phyloP scores from a whole-genome alignment of 2,113 vertebrate genomes.

The Salvelinus fontinalis region DNA sequence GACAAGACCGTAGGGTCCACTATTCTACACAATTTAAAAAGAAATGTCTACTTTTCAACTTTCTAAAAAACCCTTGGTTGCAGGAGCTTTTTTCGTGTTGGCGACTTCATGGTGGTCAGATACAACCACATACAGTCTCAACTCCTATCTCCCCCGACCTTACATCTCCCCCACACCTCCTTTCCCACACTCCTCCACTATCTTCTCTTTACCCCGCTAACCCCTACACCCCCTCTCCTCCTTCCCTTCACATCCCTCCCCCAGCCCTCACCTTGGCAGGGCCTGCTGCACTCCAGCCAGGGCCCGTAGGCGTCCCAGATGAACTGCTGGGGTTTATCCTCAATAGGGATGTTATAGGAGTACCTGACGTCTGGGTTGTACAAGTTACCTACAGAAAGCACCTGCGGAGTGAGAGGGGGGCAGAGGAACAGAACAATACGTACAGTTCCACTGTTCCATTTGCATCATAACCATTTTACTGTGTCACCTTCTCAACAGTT shows the following conservation, averaged over 20 bases:
- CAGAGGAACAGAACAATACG: constrained; percentile 16
- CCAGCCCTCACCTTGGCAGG: constrained; percentile 89
- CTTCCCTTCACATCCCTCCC: constrained; percentile 38
- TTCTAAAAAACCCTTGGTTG: no score
- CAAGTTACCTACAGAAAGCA: constrained; percentile 94
- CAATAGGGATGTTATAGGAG: constrained; percentile 95
- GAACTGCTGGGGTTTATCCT: constrained; percentile 91
- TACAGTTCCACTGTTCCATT: neutral
- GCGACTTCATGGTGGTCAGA: no score
- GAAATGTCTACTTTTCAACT: no score
- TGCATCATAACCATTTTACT: neutral
- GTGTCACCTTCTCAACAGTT: neutral
- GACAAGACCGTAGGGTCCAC: no score
- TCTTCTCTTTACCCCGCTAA: no score
- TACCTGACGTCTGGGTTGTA: constrained; percentile 94
- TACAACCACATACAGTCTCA: neutral
- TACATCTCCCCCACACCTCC: neutral
- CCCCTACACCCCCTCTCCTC: neutral
- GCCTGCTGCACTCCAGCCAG: constrained; percentile 91
- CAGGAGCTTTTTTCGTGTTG: no score
- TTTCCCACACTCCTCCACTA: neutral
- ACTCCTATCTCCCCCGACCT: neutral
- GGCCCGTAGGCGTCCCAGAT: constrained; percentile 94
- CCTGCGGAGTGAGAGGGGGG: constrained; percentile 68
- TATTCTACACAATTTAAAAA: no score